Evolutionary conservation across 2,113 vertebrate species (phyloP).

Genomic region (Irena cyanogastra): DNA sequence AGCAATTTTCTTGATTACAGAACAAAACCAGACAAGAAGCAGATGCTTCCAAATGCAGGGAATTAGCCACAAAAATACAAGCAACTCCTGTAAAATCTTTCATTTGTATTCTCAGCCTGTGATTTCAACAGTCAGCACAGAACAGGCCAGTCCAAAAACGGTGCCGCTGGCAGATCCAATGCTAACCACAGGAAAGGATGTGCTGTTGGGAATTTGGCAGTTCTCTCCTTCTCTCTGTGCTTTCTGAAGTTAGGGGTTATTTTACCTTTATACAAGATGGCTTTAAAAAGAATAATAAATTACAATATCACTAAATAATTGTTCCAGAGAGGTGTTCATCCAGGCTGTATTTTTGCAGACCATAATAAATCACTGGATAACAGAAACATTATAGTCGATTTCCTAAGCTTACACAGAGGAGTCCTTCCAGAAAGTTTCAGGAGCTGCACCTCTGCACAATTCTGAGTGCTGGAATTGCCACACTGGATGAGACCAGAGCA

Average conservation of each 20-base stretch:
- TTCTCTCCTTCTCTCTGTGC: conserved; percentile 1
- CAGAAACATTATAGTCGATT: conserved; percentile 35
- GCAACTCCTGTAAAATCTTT: conserved; percentile 60
- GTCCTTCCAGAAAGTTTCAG: conserved; percentile 34
- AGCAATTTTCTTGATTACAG: conserved; percentile 63
- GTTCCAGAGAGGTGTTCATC: conserved; percentile 60
- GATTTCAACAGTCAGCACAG: conserved; percentile 39
- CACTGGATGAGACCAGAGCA: conserved; percentile 13
- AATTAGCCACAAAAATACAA: conserved; percentile 62
- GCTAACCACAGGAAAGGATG: conserved; percentile 65
- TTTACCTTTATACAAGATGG: conserved; percentile 53
- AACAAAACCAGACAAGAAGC: conserved; percentile 63
- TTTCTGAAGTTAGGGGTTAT: conserved; percentile 54
- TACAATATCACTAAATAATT: conserved; percentile 58
- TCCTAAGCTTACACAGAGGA: conserved; percentile 19
- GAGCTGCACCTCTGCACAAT: background rate
- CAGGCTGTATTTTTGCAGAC: conserved; percentile 49
- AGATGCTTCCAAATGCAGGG: conserved; percentile 53
- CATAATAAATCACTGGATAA: conserved; percentile 54
- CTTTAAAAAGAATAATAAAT: conserved; percentile 63
- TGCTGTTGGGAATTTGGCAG: conserved; percentile 60
- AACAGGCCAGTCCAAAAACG: conserved; percentile 33
- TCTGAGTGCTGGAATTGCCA: background rate
- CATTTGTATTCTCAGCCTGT: conserved; percentile 43
- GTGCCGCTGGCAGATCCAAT: conserved; percentile 31